Percentiles rank a stretch among this genome's conserved stretches.
Evolutionary conservation across 2,888 invertebrate genomes (phyloP).

Genomic region (Anagyrus pseudococci): DNA sequence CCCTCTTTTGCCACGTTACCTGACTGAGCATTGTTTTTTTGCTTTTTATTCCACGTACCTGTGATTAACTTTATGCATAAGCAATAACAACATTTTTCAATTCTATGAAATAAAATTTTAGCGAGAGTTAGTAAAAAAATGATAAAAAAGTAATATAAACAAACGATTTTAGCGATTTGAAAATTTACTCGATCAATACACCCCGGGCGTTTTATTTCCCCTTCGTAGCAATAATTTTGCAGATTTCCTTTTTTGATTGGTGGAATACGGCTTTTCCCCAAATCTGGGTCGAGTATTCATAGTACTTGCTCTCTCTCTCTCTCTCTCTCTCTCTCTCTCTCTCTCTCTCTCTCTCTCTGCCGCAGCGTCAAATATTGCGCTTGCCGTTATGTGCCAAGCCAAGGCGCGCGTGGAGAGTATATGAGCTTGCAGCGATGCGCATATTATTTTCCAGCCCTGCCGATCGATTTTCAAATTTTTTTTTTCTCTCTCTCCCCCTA

Average conservation of each 20-base stretch:
- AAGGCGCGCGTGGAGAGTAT: constrained; percentile 4
- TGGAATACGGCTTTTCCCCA: constrained; percentile 21
- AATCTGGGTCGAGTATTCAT: constrained; percentile 37
- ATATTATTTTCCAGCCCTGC: constrained; percentile 12
- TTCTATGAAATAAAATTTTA: too few species aligned
- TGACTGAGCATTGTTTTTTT: not conserved
- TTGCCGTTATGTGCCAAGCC: not conserved
- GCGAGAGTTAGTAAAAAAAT: too few species aligned
- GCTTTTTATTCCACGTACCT: not conserved
- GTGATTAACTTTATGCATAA: not conserved
- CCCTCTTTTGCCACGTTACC: not conserved
- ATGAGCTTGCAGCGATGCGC: not conserved
- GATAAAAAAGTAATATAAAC: too few species aligned
- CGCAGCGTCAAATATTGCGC: constrained; percentile 33
- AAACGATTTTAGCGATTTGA: not conserved
- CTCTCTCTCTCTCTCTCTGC: too few species aligned
- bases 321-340: too few species aligned
- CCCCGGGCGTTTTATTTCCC: not conserved
- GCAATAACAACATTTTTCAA: too few species aligned
- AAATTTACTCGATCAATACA: not conserved
- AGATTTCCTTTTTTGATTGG: constrained; percentile 2
- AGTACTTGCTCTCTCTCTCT: too few species aligned
- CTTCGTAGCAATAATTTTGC: not conserved
- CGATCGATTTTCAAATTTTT: constrained; percentile 24
- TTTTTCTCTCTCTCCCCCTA: not conserved